phyloP scores from a whole-genome alignment of 2,888 invertebrate species.

The Ochropacha duplaris region DNA sequence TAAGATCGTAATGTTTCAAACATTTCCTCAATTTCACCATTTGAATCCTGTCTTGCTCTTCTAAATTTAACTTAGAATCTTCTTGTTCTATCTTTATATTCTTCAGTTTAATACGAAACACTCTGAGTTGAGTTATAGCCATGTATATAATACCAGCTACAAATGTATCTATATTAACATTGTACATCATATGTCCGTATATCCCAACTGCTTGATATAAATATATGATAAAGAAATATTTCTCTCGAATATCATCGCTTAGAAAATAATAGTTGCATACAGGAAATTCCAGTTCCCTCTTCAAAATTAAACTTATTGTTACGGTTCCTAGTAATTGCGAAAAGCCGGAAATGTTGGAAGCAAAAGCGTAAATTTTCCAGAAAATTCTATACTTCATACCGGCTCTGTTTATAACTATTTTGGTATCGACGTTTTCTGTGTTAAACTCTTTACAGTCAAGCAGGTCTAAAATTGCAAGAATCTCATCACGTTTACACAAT shows the following conservation, averaged over 20 bases:
- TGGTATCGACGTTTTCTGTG: background rate
- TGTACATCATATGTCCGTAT: background rate
- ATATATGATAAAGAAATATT: background rate
- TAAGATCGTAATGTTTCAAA: slow-evolving; percentile 1
- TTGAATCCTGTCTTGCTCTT: background rate
- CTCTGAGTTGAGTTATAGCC: background rate
- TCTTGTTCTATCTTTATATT: background rate
- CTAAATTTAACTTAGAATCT: background rate
- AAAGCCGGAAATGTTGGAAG: background rate
- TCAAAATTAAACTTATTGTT: background rate
- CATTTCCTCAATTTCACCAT: background rate
- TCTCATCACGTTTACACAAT: background rate
- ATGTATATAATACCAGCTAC: background rate
- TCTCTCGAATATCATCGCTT: background rate
- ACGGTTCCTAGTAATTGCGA: background rate
- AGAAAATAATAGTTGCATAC: slow-evolving; percentile 1
- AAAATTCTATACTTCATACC: background rate
- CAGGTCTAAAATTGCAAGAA: background rate
- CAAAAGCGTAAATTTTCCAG: background rate
- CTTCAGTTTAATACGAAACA: background rate
- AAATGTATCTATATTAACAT: background rate
- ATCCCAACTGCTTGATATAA: background rate
- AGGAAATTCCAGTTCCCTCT: background rate
- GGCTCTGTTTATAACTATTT: background rate
- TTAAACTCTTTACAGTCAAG: background rate